Evolutionary conservation across 2,888 invertebrate species (phyloP).

Genomic region (Erynnis tages): DNA sequence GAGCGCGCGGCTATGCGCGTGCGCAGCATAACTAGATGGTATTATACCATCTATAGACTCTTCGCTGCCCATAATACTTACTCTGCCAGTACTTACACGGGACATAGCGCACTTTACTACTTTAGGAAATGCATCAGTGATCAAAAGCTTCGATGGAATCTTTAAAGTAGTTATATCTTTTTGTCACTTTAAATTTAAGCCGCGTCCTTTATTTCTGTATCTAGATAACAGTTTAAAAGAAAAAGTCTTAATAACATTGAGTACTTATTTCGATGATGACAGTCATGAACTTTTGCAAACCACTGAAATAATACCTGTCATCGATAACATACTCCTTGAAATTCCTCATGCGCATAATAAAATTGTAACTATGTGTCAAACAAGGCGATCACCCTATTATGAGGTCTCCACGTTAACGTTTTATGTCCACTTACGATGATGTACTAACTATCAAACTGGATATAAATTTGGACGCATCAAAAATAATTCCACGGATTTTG

Average conservation of each 20-base stretch:
- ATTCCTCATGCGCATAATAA: constrained; percentile 10
- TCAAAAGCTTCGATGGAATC: background rate
- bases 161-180: background rate
- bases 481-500: constrained; percentile 18
- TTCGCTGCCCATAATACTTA: constrained; percentile 4
- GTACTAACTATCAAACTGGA: constrained; percentile 5
- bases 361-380: constrained; percentile 11
- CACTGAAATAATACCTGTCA: constrained; percentile 7
- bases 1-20: constrained; percentile 53
- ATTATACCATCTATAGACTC: constrained; percentile 19
- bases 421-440: constrained; percentile 14
- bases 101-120: background rate
- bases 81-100: background rate
- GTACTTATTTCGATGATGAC: background rate
- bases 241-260: constrained; percentile 2
- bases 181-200: too few species aligned
- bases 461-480: constrained; percentile 6
- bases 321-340: constrained; percentile 8
- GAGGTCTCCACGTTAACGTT: background rate
- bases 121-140: background rate
- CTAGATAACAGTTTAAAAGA: too few species aligned
- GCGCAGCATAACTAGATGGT: constrained; percentile 29
- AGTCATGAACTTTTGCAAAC: background rate
- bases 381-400: constrained; percentile 14
- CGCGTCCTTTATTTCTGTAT: constrained; percentile 5